Conservation (phyloP, 2,888 invertebrate species). For the Chrysina gloriosa region DNA sequence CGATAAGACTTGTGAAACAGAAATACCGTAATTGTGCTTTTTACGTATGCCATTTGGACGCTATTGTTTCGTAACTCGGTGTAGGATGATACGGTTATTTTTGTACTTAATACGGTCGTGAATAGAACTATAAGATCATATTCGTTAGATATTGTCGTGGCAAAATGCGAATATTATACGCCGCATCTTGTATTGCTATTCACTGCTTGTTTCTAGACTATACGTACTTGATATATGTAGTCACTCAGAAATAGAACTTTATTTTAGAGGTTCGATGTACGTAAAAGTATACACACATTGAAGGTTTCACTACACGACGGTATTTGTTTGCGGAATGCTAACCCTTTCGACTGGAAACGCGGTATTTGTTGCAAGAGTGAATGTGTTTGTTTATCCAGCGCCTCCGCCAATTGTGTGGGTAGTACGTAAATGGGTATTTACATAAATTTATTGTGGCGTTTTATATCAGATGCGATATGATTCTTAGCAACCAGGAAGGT, state of each 20-base stretch:
- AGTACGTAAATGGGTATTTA: neutral
- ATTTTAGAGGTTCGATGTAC: conserved; percentile 1
- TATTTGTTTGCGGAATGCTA: neutral
- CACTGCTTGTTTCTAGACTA: neutral
- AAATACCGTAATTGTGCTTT: conserved; percentile 10
- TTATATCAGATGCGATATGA: neutral
- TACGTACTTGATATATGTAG: neutral
- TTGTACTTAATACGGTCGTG: conserved; percentile 1
- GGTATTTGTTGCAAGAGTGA: neutral
- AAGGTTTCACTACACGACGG: neutral
- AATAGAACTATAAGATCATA: conserved; percentile 11
- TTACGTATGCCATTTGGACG: conserved; percentile 1
- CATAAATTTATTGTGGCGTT: neutral
- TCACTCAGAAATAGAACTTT: conserved; percentile 10
- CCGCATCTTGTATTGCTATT: neutral
- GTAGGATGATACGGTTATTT: conserved; percentile 8
- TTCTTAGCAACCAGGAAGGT: too few relatives aligned
- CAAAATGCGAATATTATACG: neutral
- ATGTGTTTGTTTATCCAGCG: conserved; percentile 1
- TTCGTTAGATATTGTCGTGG: neutral
- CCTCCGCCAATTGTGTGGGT: neutral
- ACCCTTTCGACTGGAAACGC: neutral
- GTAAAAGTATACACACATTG: neutral
- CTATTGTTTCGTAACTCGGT: conserved; percentile 6
- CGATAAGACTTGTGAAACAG: conserved; percentile 21